A percentile compares a stretch with the other conserved stretches of the same genome.
phyloP scores from a whole-genome alignment of 2,797 vertebrate species.

The Falco novaeseelandiae region DNA sequence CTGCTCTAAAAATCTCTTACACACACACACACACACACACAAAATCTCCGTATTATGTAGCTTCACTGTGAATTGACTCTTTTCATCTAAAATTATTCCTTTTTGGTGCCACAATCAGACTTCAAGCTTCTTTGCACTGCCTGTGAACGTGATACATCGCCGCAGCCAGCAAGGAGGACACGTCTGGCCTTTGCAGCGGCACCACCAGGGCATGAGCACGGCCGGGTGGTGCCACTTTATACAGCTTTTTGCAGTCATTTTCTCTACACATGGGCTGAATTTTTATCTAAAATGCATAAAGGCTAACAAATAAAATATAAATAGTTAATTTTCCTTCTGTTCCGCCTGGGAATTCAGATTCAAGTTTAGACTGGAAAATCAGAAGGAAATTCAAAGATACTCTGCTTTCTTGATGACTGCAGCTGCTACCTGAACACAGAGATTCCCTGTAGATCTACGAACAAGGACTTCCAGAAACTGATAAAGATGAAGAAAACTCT shows the following conservation, averaged over 20 bases:
- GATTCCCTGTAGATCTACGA: conserved; percentile 64
- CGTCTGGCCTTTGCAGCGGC: not conserved
- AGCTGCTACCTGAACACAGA: conserved; percentile 46
- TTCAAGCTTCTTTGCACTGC: conserved; percentile 25
- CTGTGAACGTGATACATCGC: not conserved
- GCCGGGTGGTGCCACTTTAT: not conserved
- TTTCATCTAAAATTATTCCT: conserved; percentile 55
- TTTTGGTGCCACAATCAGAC: conserved; percentile 33
- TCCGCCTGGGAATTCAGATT: conserved; percentile 58
- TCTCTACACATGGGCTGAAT: not conserved
- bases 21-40: not conserved
- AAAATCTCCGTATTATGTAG: not conserved
- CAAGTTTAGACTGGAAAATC: conserved; percentile 53
- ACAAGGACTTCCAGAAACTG: conserved; percentile 57
- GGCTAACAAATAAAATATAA: conserved; percentile 54
- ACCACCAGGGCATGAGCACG: not conserved
- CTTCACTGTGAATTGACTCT: conserved; percentile 3
- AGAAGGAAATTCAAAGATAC: conserved; percentile 69
- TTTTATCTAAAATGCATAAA: not conserved
- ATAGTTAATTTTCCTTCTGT: conserved; percentile 49
- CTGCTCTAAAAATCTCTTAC: not conserved
- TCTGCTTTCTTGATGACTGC: conserved; percentile 61
- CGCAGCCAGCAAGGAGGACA: not conserved
- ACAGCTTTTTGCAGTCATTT: not conserved
- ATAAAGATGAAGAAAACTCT: conserved; percentile 64